Base-by-base conservation (phyloP, 2,888 invertebrate genomes). In the Gastrophysa polygoni region DNA sequence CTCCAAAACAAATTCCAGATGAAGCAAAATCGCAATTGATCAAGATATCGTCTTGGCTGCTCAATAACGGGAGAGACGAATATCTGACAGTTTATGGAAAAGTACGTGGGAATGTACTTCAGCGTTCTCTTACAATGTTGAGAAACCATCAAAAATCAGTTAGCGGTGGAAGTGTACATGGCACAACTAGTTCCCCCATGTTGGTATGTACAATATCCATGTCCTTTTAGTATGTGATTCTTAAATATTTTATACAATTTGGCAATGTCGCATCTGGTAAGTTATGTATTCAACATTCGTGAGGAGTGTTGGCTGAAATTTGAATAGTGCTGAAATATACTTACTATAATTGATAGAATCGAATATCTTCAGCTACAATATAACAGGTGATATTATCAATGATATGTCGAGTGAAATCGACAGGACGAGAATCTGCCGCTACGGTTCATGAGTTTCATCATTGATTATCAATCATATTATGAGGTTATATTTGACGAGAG, bases 21-120 rank as follows among this genome's bases (percentile, higher is more conserved):
- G 86, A 86, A 70, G 87, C 89, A 1, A 82, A 90, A 56, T 87
- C 87, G 57, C 89, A 92, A 70, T 83, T 96, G 73, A 87, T 90
- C 7, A 88, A 88, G 57, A 92, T 96, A 61, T 91, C 95, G 0
- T 87, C 86, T 49, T 97, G 97, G 97, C 85, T 97, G 20, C 89
- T 93, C 71, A 89, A 88, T 65, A 88, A 92, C 77, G 85, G 88
- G 63, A 84, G 89, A 38, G 87, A 88, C 67, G 91, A 91, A 74
- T 92, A 90, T 73, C 87, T 91, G 67, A 88, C 89, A 69, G 89
- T 91, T 17, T 93, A 92, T 78, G 88, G 91, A 1, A 85, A 86
- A 50, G 88, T 91, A 14, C 83, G 96, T 7, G 92, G 93, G 0
- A 88, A 89, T 11, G 90, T 92, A 17, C 88, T 95, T 11, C 84